Evolutionary conservation across 2,888 invertebrate species (phyloP).

Genomic region (Emmelina monodactyla): DNA sequence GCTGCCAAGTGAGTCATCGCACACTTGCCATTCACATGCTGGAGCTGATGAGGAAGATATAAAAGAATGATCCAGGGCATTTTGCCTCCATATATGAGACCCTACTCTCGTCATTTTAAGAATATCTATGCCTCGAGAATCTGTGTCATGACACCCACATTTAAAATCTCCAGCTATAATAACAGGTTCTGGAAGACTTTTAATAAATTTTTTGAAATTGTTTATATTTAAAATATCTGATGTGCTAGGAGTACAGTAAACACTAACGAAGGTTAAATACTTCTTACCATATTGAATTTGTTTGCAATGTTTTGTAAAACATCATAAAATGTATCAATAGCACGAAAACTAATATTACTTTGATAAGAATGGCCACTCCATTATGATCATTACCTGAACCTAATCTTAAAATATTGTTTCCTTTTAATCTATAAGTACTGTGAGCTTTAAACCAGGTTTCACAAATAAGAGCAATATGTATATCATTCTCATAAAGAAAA

Average conservation of each 20-base stretch:
- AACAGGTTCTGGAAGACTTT: not conserved
- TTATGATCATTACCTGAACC: not conserved
- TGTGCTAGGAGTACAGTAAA: no score
- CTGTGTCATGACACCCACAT: not conserved
- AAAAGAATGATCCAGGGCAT: not conserved
- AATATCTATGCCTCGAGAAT: not conserved
- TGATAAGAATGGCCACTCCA: conserved; percentile 1
- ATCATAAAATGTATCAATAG: not conserved
- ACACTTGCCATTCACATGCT: not conserved
- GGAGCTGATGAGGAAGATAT: not conserved
- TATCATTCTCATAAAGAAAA: no score
- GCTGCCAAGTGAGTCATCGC: not conserved
- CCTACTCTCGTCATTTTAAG: not conserved
- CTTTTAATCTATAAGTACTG: no score
- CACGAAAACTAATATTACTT: not conserved
- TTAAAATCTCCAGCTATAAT: not conserved
- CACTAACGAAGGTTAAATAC: no score
- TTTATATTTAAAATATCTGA: no score
- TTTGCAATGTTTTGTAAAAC: not conserved
- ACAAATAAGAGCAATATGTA: no score
- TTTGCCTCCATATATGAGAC: not conserved
- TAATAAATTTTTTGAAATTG: no score
- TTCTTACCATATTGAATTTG: not conserved
- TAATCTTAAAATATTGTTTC: not conserved
- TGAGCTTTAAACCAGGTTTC: not conserved